Evolutionary conservation across 2,797 vertebrate genomes (phyloP), one percentile per base, ranked within the genome.

Genomic region (Falco naumanni): DNA sequence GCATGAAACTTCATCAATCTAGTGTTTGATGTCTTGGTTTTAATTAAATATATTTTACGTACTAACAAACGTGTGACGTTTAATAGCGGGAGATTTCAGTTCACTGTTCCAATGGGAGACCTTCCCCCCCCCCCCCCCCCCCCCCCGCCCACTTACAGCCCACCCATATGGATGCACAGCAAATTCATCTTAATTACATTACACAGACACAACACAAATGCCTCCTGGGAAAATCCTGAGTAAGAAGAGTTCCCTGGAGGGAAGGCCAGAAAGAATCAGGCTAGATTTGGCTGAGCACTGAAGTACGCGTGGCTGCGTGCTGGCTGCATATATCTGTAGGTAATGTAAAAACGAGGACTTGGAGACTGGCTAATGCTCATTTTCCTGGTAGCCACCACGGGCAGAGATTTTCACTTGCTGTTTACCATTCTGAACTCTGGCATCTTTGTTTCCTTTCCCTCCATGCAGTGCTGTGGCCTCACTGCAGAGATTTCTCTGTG

Each of bases 1-100:
- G n/a, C 2, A 2, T n/a, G 33, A 63, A 65, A 63, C 24, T 33
- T 70, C 13, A 26, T 45, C 33, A 24, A 3, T 51, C 34, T 37
- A 8, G 22, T 68, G 31, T 82, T 74, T 59, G 59, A 57, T 79
- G 25, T 26, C 48, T 85, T 77, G 31, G 21, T 60, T 89, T 84
- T 43, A 80, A 85, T 89, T 83, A 95, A 93, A 91, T 80, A 14
- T 77, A 69, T 95, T 96, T 90, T 91, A 50, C 76, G 43, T 88
- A 80, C 21, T 77, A 59, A 61, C 20, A 37, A 57, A 47, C 26
- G 60, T 16, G 26, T 85, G 60, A 31, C 56, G 31, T 33, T 57
- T 89, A 75, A 25, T 47, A 56, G 63, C 17, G 87, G 66, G 26
- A 87, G 48, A 43, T 66, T 63, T 69, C 25, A 56, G 88, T 77